These are phyloP conservation scores for Xenopus borealis DNA, from an alignment of 2,113 vertebrate genomes.

Conservation along the genomic window DNA sequence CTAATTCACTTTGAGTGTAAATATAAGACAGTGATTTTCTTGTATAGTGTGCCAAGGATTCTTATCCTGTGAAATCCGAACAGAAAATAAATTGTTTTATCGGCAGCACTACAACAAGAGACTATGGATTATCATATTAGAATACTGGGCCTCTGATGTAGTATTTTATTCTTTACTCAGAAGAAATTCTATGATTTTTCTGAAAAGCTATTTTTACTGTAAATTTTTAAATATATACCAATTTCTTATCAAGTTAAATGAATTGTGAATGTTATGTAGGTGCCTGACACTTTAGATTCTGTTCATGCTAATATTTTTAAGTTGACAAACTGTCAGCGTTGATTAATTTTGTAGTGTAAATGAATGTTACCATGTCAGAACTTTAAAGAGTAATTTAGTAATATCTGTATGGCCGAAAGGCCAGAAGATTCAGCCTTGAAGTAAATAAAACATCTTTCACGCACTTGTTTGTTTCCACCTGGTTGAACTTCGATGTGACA, in stretches of 20 bases:
- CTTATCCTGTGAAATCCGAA: constrained; percentile 7
- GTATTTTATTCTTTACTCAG: background rate
- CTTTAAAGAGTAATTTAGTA: constrained; percentile 9
- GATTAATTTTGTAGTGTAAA: constrained; percentile 6
- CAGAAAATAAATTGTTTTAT: constrained; percentile 30
- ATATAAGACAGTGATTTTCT: constrained; percentile 35
- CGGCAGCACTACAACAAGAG: constrained; percentile 1
- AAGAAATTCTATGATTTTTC: background rate
- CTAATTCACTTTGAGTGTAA: constrained; percentile 38
- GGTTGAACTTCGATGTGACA: constrained; percentile 14
- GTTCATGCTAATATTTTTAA: constrained; percentile 9
- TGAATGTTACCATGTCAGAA: constrained; percentile 23
- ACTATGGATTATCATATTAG: constrained; percentile 11
- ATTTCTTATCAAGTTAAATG: background rate
- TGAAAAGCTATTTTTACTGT: background rate
- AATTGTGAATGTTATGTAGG: background rate
- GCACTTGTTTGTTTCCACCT: background rate
- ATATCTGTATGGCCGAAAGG: constrained; percentile 2
- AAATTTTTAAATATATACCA: background rate
- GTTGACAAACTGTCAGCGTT: constrained; percentile 2
- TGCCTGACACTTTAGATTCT: constrained; percentile 20
- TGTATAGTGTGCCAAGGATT: constrained; percentile 9
- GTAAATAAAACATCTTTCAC: constrained; percentile 36
- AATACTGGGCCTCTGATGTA: no score
- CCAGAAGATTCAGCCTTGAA: constrained; percentile 7